phyloP scores from a whole-genome alignment of 1,140 invertebrate genomes.

The Drosophila subpulchrella region DNA sequence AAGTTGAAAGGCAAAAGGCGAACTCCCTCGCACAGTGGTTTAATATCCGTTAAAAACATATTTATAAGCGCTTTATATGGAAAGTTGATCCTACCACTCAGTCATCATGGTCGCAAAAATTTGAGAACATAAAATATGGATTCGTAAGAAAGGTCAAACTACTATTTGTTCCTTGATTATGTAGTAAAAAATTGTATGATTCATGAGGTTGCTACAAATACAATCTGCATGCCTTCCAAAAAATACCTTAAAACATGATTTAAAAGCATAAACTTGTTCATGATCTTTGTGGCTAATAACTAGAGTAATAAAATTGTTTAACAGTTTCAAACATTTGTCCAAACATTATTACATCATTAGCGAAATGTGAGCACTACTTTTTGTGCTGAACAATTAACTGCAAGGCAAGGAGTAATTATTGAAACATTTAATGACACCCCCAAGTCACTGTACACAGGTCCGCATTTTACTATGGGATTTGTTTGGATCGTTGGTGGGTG shows the following conservation, averaged over 20 bases:
- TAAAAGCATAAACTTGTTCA: neutral
- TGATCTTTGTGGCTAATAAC: too few species aligned
- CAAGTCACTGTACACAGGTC: conserved; percentile 25
- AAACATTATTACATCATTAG: conserved; percentile 15
- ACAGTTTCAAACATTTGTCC: neutral
- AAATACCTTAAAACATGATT: neutral
- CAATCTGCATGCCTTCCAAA: too few species aligned
- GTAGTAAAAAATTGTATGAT: neutral
- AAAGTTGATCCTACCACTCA: neutral
- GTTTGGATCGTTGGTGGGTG: conserved; percentile 55
- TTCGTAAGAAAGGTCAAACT: neutral
- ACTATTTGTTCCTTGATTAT: neutral
- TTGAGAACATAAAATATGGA: too few species aligned
- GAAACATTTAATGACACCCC: conserved; percentile 17
- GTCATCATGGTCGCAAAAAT: too few species aligned
- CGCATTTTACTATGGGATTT: conserved; percentile 28
- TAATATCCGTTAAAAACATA: neutral
- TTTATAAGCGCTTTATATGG: neutral
- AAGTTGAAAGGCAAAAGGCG: conserved; percentile 81
- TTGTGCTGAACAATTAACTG: conserved; percentile 21
- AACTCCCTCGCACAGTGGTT: conserved; percentile 53
- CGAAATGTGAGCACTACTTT: neutral
- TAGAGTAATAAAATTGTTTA: neutral
- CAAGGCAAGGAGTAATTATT: conserved; percentile 31
- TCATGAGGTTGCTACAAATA: neutral